Evolutionary conservation across 2,797 vertebrate species (phyloP), one percentile per base, ranked within the genome.

Genomic region (Hafferia zeledoni): DNA sequence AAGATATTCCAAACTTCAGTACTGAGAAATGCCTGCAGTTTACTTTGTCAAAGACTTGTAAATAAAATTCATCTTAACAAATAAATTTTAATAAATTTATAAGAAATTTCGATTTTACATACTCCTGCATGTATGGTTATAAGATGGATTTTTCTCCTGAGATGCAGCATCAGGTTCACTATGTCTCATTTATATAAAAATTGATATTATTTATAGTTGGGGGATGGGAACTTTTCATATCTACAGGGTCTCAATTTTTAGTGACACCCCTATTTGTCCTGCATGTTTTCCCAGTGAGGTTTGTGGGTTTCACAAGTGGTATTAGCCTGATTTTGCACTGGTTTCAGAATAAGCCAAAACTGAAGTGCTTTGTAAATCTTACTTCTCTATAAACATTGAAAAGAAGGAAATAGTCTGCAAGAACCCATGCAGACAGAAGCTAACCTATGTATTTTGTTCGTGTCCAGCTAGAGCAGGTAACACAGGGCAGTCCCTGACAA

Each of bases 361-460:
- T 6, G 46, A 78, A 19, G 14, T 53, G 10, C 28, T 83, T 56
- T 57, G 6, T 55, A 79, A 81, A 69, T 65, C 6, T 6, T 57
- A 2, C 68, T 52, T 67, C 37, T 63, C 31, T 53, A 13, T 25
- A 41, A 75, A 60, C 5, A 22, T 35, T 49, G 39, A 46, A 31
- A 13, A 93, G 23, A 24, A 53, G 31, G 17, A 57, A 88, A 60
- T 1, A 11, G 13, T n/a, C 22, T 68, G 8, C 39, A 44, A 17
- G 23, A 19, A 84, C 4, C 2, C 9, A 16, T 33, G 25, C 3
- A 60, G 23, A 44, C 11, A 33, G 55, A 84, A 85, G 15, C 8
- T 67, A 52, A 44, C 53, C 31, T 47, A 3, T 0, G 0, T 1
- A 2, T 33, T 84, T 70, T 64, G 18, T 53, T 74, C 28, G 13